Conservation (phyloP, 2,888 invertebrate species). For the Shargacucullia verbasci region DNA sequence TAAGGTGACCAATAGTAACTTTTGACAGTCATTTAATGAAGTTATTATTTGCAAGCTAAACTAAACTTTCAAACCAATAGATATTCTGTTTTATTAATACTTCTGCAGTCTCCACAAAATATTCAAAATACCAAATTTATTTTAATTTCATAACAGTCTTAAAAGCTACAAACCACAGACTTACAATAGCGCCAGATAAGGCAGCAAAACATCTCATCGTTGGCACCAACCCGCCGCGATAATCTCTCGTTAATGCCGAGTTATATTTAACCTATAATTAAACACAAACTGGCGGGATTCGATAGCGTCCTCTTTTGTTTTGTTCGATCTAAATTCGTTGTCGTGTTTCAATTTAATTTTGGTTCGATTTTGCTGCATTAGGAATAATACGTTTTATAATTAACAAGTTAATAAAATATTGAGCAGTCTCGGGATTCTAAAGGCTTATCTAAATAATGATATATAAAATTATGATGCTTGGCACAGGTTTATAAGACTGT, state of each 20-base stretch:
- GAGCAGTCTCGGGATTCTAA: background rate
- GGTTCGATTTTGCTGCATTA: constrained; percentile 53
- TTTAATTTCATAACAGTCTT: constrained; percentile 46
- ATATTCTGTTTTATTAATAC: too few species aligned
- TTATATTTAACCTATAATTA: constrained; percentile 71
- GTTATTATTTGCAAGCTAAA: too few species aligned
- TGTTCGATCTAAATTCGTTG: constrained; percentile 61
- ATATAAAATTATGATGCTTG: too few species aligned
- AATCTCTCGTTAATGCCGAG: constrained; percentile 65
- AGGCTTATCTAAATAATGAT: background rate
- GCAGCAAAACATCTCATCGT: constrained; percentile 27
- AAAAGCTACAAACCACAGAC: constrained; percentile 45
- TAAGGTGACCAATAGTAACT: too few species aligned
- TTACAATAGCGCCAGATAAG: constrained; percentile 55
- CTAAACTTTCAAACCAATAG: too few species aligned
- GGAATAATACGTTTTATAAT: constrained; percentile 30
- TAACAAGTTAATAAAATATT: constrained; percentile 26
- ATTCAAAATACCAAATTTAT: constrained; percentile 36
- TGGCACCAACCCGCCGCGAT: constrained; percentile 47
- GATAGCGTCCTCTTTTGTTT: constrained; percentile 63
- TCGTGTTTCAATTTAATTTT: constrained; percentile 57
- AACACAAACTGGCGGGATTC: constrained; percentile 54
- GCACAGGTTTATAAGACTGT: too few species aligned
- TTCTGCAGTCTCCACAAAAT: too few species aligned
- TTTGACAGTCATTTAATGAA: too few species aligned